Percentiles rank a stretch among this genome's conserved stretches.
These are phyloP conservation scores for Apodemia hepburni DNA, from an alignment of 2,888 invertebrate species.

Conservation along the genomic window DNA sequence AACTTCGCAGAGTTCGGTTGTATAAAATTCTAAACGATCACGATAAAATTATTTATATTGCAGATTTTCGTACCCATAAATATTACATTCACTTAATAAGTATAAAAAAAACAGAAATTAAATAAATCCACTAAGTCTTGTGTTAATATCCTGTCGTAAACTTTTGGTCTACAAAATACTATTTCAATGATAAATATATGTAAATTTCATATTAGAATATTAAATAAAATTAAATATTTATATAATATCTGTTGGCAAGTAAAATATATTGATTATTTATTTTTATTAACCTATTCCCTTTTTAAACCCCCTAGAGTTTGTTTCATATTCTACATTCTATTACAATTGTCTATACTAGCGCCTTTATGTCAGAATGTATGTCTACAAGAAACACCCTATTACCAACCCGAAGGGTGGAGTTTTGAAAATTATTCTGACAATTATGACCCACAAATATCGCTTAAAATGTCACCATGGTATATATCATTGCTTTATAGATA, in stretches of 20 bases:
- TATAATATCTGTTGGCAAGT: neutral
- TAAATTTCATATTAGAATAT: too few species aligned
- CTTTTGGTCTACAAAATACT: too few species aligned
- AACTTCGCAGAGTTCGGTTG: too few species aligned
- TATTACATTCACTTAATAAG: neutral
- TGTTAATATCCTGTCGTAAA: too few species aligned
- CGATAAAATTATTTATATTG: too few species aligned
- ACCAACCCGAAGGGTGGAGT: constrained; percentile 4
- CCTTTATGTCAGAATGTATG: constrained; percentile 12
- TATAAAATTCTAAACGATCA: too few species aligned
- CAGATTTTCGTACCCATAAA: too few species aligned
- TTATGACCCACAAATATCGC: neutral
- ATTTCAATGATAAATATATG: too few species aligned
- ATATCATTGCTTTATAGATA: neutral
- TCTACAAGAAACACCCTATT: constrained; percentile 13
- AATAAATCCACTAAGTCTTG: too few species aligned
- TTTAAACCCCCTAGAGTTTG: neutral
- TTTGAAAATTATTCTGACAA: neutral
- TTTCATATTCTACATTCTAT: neutral
- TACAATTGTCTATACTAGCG: constrained; percentile 4
- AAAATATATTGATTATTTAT: neutral
- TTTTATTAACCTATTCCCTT: neutral
- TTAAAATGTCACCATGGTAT: neutral
- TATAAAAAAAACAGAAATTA: neutral
- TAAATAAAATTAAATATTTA: neutral